Base-by-base conservation (phyloP, 2,797 vertebrate species). In the Eulemur coronatus region DNA sequence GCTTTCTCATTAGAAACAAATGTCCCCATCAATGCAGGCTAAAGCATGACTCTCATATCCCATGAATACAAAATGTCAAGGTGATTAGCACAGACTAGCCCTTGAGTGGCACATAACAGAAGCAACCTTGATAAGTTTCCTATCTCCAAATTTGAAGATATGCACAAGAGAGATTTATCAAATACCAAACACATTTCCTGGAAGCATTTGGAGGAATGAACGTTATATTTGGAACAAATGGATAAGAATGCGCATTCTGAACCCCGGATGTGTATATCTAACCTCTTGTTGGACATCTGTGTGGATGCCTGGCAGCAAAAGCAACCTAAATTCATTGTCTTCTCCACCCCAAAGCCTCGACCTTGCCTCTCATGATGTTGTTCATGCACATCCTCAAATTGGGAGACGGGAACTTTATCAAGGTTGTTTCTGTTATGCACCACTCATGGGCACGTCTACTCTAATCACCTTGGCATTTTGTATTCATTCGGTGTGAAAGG, bases 1-100 rank as follows among this genome's bases (percentile, higher is more conserved):
- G 94, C 89, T 89, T 94, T 96, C 96, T 97, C 96, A 96, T 97
- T 97, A 97, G 92, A 94, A 94, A 95, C 89, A 93, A 95, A 84
- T 86, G 84, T 96, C 95, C 79, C 95, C 73, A 73, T 86, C 89
- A 73, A 57, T 35, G 89, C 50, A 84, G 84, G 48, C 89, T 95
- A 80, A 96, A 96, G 82, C 73, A 4, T 75, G 95, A 80, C 89
- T 65, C 93, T 97, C 86, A 84, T 82, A 75, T 48, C 1, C 1
- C 84, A 38, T 84, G 97, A 96, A 95, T 81, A 92, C 89, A 75
- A 75, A 98, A 95, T 94, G 97, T 95, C 95, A 95, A 73, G 65
- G 91, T 93, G 89, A 96, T 97, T 96, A 96, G 97, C 89, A 87
- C 43, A 94, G 79, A 84, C 28, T 6, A 41, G 89, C 41, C 72